These are phyloP conservation scores for Luidia sarsii DNA, from an alignment of 53 echinoderm and acorn worm genomes.

Conservation along the genomic window DNA sequence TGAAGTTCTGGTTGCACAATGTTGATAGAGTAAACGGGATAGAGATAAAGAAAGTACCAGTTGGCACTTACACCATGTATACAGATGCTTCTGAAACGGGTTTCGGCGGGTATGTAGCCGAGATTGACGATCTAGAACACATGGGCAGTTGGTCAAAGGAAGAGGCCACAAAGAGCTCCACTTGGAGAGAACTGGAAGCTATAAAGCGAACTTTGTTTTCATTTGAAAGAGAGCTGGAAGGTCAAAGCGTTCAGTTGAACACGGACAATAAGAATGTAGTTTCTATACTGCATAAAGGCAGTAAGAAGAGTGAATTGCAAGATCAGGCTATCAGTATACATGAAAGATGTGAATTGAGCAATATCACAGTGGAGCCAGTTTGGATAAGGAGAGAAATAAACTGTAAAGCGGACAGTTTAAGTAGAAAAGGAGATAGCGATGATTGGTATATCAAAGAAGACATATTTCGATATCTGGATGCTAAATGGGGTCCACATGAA, in stretches of 20 bases:
- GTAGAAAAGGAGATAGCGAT: neutral
- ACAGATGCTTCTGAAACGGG: neutral
- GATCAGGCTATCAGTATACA: neutral
- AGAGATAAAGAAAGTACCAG: neutral
- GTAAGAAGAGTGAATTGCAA: neutral
- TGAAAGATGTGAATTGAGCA: neutral
- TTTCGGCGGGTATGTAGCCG: neutral
- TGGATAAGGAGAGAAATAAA: conserved; percentile 1
- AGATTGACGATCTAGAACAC: neutral
- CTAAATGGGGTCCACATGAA: neutral
- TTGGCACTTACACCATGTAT: neutral
- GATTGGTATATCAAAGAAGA: neutral
- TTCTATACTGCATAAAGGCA: too few relatives aligned
- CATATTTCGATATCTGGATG: neutral
- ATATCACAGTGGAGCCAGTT: neutral
- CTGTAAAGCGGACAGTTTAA: neutral
- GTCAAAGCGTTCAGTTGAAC: neutral
- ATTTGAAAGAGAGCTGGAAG: neutral
- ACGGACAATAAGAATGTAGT: conserved; percentile 5
- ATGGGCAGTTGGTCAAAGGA: neutral
- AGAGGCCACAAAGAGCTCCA: neutral
- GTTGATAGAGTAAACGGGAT: conserved; percentile 8
- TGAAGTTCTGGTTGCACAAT: conserved; percentile 19
- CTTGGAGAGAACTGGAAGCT: neutral
- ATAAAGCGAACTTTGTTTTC: neutral